Conservation (phyloP, 1,140 invertebrate species). For the Sesamia nonagrioides region DNA sequence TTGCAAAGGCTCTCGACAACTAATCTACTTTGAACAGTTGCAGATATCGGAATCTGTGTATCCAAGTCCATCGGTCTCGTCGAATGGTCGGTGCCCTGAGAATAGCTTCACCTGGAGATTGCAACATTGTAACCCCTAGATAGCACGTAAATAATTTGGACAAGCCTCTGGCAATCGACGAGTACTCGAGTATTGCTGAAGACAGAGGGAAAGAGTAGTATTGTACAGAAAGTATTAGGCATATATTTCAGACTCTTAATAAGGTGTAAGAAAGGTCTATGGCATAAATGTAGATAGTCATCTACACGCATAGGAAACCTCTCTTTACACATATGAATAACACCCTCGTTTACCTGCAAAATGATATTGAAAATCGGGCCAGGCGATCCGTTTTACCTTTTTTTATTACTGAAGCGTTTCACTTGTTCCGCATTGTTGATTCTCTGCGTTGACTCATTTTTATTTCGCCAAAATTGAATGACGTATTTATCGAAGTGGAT, state of each 20-base stretch:
- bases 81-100: conserved; percentile 41
- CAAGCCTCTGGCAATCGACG: not conserved
- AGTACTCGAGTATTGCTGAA: not conserved
- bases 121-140: conserved; percentile 45
- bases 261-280: conserved; percentile 19
- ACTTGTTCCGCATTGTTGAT: conserved; percentile 78
- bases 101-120: conserved; percentile 56
- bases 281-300: conserved; percentile 39
- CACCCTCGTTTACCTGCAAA: conserved; percentile 70
- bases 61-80: conserved; percentile 49
- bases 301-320: conserved; percentile 52
- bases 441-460: conserved; percentile 71
- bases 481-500: conserved; percentile 72
- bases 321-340: conserved; percentile 69
- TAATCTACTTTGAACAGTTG: conserved; percentile 58
- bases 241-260: conserved; percentile 21
- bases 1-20: conserved; percentile 53
- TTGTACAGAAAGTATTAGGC: not conserved
- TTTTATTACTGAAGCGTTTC: conserved; percentile 76
- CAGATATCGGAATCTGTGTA: conserved; percentile 59
- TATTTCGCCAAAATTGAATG: conserved; percentile 73
- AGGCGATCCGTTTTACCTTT: conserved; percentile 71
- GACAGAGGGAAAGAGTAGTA: not conserved
- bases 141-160: conserved; percentile 12
- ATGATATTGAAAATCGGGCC: conserved; percentile 73